These are phyloP conservation scores for Actinostola sp. DNA, from an alignment of 92 coral and sea anemone genomes.

Conservation along the genomic window DNA sequence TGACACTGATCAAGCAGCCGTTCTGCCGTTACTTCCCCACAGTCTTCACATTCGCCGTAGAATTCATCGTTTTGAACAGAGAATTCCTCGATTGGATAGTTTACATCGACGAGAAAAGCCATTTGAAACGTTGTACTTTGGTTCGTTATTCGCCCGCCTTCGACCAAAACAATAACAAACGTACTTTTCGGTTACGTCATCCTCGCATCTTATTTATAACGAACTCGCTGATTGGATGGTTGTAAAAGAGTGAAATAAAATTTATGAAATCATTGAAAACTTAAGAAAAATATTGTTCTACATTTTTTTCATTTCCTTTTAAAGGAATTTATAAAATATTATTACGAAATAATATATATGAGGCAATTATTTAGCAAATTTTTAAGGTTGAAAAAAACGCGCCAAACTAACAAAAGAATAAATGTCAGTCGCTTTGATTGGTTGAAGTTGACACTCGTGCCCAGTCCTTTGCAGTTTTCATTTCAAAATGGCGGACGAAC, in stretches of 20 bases:
- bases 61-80: constrained; percentile 28
- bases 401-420: background rate
- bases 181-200: constrained; percentile 29
- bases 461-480: background rate
- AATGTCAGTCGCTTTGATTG: constrained; percentile 54
- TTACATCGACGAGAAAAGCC: constrained; percentile 25
- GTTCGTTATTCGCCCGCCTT: constrained; percentile 29
- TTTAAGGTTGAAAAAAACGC: constrained; percentile 20
- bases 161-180: constrained; percentile 47
- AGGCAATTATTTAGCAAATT: background rate
- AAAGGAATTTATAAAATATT: no score
- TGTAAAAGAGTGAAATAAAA: background rate
- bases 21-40: constrained; percentile 69
- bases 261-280: background rate
- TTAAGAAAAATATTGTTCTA: background rate
- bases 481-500: constrained; percentile 83
- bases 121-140: constrained; percentile 1
- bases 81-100: constrained; percentile 23
- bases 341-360: background rate
- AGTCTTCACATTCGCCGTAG: constrained; percentile 88
- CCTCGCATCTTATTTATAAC: constrained; percentile 31
- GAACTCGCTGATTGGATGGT: constrained; percentile 13
- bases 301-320: no score
- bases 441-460: background rate
- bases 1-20: constrained; percentile 81